Evolutionary conservation across 2,888 invertebrate genomes (phyloP), one percentile per base, ranked within the genome.

Genomic region (Galerucella pusilla): DNA sequence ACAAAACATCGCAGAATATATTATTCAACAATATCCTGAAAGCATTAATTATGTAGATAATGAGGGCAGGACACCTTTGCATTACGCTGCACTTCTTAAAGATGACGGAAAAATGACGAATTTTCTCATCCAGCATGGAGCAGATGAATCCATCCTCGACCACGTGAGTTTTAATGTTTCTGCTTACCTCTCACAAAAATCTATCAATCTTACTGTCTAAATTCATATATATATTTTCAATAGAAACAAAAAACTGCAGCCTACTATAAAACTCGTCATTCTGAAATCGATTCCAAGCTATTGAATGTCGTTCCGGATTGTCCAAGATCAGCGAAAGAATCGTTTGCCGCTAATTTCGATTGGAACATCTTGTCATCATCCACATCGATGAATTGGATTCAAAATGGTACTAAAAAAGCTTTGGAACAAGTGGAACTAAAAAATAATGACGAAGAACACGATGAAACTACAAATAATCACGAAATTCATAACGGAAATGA

Each of bases 21-120:
- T 96, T 63, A 86, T 94, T 0, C 90, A 91, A 64, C 90, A 91
- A 78, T 93, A 92, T 85, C 93, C 94, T 6, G 90, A 92, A 84
- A 91, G 93, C 2, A 90, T 94, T 42, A 91, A 91, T 68, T 91
- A 92, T 54, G 88, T 90, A 20, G 97, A 97, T 87, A 92, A 92
- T 83, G 95, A 96, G 76, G 96, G 96, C 28, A 91, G 96, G 80
- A 96, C 96, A 0, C 94, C 97, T 0, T 88, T 97, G 66, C 97
- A 97, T 88, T 97, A 96, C 88, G 94, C 97, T 0, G 95, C 96
- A 2, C 91, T 93, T 14, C 89, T 93, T 35, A 93, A 94, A 85
- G 96, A 96, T 82, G 94, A 93, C 71, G 93, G 92, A 78, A 90
- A 92, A 79, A 93, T 94, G 83, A 97, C 93, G 84, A 92, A 94